Evolutionary conservation across 2,797 vertebrate species (phyloP).

Genomic region (Netta rufina): DNA sequence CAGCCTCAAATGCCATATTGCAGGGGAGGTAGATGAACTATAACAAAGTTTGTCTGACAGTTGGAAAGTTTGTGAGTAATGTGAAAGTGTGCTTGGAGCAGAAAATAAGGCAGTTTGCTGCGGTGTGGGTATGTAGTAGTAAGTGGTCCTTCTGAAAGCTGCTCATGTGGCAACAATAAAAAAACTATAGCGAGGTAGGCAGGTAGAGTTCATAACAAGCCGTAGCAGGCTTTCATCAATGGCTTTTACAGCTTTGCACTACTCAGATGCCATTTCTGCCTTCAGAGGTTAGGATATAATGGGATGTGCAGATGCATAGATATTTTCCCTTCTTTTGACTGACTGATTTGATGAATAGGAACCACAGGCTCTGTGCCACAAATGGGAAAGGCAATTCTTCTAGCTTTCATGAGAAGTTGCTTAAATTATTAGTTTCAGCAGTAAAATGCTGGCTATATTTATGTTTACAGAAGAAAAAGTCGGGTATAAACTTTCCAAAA

Average conservation of each 20-base stretch:
- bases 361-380: conserved; percentile 17
- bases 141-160: conserved; percentile 3
- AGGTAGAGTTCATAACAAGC: conserved; percentile 39
- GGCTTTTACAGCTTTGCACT: conserved; percentile 55
- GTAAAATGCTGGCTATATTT: conserved; percentile 29
- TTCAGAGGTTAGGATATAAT: conserved; percentile 53
- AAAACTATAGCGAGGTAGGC: neutral
- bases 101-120: neutral
- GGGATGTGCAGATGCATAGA: conserved; percentile 49
- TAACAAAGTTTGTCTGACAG: conserved; percentile 29
- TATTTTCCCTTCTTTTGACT: conserved; percentile 47
- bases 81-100: neutral
- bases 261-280: conserved; percentile 45
- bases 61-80: neutral
- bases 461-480: conserved; percentile 40
- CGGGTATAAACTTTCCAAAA: conserved; percentile 32
- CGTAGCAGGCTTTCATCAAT: conserved; percentile 11
- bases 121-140: neutral
- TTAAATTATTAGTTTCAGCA: conserved; percentile 52
- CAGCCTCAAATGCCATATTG: neutral
- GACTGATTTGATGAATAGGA: conserved; percentile 19
- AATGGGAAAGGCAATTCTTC: conserved; percentile 29
- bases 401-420: conserved; percentile 8
- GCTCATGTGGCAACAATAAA: conserved; percentile 47
- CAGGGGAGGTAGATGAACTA: neutral